Base-by-base conservation (phyloP, 2,113 vertebrate genomes). In the Varanus salvator region DNA sequence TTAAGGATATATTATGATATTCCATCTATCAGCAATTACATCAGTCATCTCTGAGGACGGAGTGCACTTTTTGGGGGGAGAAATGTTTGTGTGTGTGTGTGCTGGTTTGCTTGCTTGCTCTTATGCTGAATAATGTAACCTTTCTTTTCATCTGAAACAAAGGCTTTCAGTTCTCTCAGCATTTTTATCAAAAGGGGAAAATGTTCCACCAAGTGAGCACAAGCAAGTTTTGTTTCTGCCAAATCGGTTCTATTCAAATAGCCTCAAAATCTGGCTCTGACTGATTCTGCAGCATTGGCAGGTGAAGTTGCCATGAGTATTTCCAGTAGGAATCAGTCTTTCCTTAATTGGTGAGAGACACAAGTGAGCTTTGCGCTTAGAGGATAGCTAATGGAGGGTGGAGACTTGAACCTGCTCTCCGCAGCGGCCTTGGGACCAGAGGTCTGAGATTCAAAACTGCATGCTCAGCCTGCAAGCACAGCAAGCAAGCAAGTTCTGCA, bases 1-100 rank as follows among this genome's bases (percentile, higher is more conserved):
- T 93, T 92, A 93, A 91, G 89, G 86, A 90, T 83, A 86, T 71
- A 92, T 76, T 93, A 89, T 94, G 50, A 77, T 93, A 87, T 48
- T 76, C 31, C 87, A 83, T 93, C 87, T 85, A 80, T 77, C 72
- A 87, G 83, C 69, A 85, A 83, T 94, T 94, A 9, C 57, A 87
- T 85, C 77, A 91, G 44, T 85, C 12, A 81, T 93, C 48, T 92
- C 77, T 92, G 90, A 7, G 12, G 85, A 12, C 92, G 91, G 6
- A 9, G 87, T 15, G 87, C 15, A 75, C 87, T 88, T 88, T 54
- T 27, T 31, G 17, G 60, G 60, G 9, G 9, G 88, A 25, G 84
- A 1, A 44, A 44, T 44, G 38, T 44, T 44, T 44, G 38, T 44
- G 38, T 44, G 38, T 44, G 38, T 92, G 66, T 76, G 87, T 17